Percentiles rank a stretch among this genome's conserved stretches.
Evolutionary conservation across 2,888 invertebrate species (phyloP).

Genomic region (Drosophila paucipuncta): DNA sequence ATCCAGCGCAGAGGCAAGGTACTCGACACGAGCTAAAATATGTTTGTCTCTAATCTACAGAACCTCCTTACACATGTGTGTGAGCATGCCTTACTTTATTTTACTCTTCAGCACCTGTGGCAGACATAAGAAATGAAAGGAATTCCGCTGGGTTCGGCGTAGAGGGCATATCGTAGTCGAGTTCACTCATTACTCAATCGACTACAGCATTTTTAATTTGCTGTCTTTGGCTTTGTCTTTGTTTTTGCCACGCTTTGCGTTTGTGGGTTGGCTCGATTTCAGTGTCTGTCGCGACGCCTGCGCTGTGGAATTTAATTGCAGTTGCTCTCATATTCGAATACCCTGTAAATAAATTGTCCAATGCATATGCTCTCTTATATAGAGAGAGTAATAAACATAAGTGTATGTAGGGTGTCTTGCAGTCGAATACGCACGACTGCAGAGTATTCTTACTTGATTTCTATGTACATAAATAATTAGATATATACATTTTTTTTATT

Average conservation of each 20-base stretch:
- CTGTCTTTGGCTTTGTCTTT: neutral
- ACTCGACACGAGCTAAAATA: neutral
- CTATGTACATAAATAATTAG: conserved; percentile 19
- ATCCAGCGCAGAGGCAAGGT: neutral
- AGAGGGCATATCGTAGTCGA: neutral
- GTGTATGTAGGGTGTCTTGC: neutral
- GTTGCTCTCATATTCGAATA: neutral
- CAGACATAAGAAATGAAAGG: neutral
- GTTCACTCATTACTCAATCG: neutral
- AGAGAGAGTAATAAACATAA: neutral
- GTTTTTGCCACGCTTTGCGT: conserved; percentile 16
- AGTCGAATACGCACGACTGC: neutral
- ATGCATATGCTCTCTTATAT: neutral
- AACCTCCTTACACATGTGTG: neutral
- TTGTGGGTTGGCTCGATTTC: conserved; percentile 22
- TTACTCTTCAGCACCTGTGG: neutral
- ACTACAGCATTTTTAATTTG: neutral
- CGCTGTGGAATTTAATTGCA: conserved; percentile 31
- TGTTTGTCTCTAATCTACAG: neutral
- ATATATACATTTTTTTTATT: conserved; percentile 13
- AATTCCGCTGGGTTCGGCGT: neutral
- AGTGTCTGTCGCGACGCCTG: conserved; percentile 28
- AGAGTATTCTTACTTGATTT: conserved; percentile 2
- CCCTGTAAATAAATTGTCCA: neutral
- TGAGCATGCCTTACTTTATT: neutral